Evolutionary conservation across 2,888 invertebrate species (phyloP).

Genomic region (Euproctis similis): DNA sequence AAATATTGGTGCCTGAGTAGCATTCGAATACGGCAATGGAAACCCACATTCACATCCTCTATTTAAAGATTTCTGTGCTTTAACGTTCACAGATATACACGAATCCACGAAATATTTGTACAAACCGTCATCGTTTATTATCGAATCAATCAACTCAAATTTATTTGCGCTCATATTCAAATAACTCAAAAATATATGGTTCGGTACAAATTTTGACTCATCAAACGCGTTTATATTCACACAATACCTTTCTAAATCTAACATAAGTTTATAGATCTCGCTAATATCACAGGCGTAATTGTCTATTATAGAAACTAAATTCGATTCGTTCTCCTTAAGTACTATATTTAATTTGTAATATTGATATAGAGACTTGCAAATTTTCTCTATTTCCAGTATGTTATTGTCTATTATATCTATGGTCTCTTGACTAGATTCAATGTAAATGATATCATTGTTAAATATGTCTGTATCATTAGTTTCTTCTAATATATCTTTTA

Average conservation of each 20-base stretch:
- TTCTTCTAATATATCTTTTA: constrained; percentile 34
- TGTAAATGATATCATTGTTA: constrained; percentile 55
- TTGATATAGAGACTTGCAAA: constrained; percentile 59
- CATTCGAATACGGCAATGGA: constrained; percentile 70
- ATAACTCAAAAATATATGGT: constrained; percentile 60
- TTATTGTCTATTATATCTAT: constrained; percentile 56
- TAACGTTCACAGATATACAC: constrained; percentile 73
- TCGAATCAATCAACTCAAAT: constrained; percentile 38
- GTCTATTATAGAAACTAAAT: constrained; percentile 61
- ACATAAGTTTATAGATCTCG: constrained; percentile 53
- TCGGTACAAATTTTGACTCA: constrained; percentile 57
- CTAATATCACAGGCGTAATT: constrained; percentile 65
- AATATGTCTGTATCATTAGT: constrained; percentile 25
- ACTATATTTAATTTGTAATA: constrained; percentile 64
- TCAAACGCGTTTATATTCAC: constrained; percentile 48
- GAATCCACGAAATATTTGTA: constrained; percentile 74
- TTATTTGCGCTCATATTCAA: constrained; percentile 41
- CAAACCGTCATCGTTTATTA: constrained; percentile 54
- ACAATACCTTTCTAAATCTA: constrained; percentile 60
- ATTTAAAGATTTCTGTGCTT: constrained; percentile 50
- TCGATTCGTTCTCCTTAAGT: constrained; percentile 53
- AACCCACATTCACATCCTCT: constrained; percentile 77
- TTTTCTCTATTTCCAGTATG: constrained; percentile 41
- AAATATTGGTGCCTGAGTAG: constrained; percentile 60
- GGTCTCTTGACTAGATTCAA: constrained; percentile 65